phyloP scores from a whole-genome alignment of 2,113 vertebrate species.

The Paramisgurnus dabryanus region DNA sequence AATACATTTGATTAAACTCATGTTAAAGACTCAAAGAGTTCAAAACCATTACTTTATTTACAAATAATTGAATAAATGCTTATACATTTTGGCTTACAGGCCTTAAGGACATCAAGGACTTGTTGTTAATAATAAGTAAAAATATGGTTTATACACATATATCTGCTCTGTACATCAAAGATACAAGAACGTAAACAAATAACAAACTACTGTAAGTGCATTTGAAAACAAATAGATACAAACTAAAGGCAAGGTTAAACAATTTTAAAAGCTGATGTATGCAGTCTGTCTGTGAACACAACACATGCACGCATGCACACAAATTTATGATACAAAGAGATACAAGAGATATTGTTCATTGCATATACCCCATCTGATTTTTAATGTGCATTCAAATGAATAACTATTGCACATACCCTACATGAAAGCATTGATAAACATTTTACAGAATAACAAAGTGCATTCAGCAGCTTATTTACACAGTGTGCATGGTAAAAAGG shows the following conservation, averaged over 20 bases:
- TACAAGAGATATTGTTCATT: not conserved
- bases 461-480: constrained; percentile 17
- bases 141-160: constrained; percentile 43
- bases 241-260: constrained; percentile 65
- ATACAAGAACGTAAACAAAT: constrained; percentile 8
- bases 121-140: constrained; percentile 31
- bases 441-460: not conserved
- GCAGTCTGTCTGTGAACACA: not conserved
- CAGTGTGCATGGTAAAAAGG: not conserved
- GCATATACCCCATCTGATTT: not conserved
- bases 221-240: constrained; percentile 29
- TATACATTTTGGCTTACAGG: constrained; percentile 68
- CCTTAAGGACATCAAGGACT: constrained; percentile 47
- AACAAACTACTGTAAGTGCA: constrained; percentile 13
- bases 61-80: constrained; percentile 37
- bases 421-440: not conserved
- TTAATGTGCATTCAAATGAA: not conserved
- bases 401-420: not conserved
- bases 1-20: not conserved
- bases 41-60: constrained; percentile 46
- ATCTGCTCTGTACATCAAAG: constrained; percentile 8
- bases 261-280: constrained; percentile 39
- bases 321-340: not conserved
- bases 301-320: not conserved
- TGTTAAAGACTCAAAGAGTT: not conserved